phyloP scores from a whole-genome alignment of 2,888 invertebrate species.

The Nemurella pictetii region DNA sequence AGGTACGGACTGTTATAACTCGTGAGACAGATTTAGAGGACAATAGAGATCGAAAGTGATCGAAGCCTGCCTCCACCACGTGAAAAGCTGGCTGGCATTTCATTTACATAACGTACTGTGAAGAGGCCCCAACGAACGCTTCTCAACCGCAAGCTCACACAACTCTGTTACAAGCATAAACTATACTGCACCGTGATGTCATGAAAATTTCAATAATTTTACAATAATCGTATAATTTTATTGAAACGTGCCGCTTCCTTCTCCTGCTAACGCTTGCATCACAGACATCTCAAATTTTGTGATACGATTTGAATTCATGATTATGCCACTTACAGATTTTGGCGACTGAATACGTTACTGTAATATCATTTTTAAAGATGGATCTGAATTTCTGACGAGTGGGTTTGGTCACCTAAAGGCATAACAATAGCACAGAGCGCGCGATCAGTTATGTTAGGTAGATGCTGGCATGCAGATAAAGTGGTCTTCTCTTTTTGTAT shows the following conservation, averaged over 20 bases:
- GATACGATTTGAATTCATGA: neutral
- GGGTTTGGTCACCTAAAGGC: neutral
- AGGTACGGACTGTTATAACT: conserved; percentile 1
- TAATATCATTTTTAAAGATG: neutral
- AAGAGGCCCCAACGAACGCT: too few relatives aligned
- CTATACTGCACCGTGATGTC: neutral
- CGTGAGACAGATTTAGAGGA: neutral
- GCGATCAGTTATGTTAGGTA: neutral
- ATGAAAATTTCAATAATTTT: neutral
- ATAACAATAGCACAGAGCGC: neutral
- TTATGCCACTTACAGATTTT: conserved; percentile 18
- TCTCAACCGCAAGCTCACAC: too few relatives aligned
- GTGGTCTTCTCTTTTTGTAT: neutral
- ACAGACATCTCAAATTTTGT: neutral
- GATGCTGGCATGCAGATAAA: neutral
- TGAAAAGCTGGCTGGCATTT: neutral
- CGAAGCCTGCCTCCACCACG: neutral
- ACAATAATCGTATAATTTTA: neutral
- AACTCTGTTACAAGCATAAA: neutral
- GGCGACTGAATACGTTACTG: neutral
- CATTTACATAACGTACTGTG: neutral
- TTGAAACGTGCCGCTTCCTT: neutral
- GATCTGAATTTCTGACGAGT: neutral
- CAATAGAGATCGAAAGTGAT: conserved; percentile 7
- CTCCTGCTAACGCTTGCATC: neutral